These are phyloP conservation scores for Gallirallus australis DNA, from an alignment of 2,797 vertebrate species.

Conservation along the genomic window DNA sequence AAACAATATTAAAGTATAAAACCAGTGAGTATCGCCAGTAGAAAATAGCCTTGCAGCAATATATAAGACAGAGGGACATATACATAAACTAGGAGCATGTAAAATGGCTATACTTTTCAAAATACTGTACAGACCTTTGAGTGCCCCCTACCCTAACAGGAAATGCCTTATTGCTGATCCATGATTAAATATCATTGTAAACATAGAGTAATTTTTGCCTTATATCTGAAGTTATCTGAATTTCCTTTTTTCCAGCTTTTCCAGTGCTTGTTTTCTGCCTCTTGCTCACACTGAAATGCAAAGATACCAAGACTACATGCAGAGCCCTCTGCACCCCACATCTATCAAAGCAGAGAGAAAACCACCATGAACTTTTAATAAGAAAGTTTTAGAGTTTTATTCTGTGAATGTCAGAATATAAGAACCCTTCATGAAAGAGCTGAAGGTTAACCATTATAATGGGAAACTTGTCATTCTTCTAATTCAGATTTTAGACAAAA, in stretches of 20 bases:
- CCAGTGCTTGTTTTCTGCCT: background rate
- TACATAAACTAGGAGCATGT: background rate
- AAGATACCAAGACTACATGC: background rate
- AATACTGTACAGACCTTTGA: background rate
- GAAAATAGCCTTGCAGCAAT: background rate
- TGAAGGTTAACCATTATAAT: background rate
- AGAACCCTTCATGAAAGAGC: background rate
- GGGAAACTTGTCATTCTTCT: background rate
- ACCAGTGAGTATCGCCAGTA: background rate
- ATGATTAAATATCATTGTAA: background rate
- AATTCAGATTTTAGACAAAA: background rate
- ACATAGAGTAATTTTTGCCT: constrained; percentile 15
- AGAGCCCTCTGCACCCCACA: background rate
- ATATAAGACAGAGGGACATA: background rate
- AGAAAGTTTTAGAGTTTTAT: background rate
- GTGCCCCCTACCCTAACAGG: background rate
- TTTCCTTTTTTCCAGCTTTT: background rate
- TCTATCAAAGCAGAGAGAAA: background rate
- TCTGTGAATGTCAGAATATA: background rate
- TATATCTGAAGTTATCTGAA: constrained; percentile 24
- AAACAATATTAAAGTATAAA: background rate
- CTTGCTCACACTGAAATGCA: background rate
- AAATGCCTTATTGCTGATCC: background rate
- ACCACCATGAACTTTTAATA: background rate
- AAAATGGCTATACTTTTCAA: background rate